Conservation (phyloP, 1,140 invertebrate species). For the Bombus ignitus region DNA sequence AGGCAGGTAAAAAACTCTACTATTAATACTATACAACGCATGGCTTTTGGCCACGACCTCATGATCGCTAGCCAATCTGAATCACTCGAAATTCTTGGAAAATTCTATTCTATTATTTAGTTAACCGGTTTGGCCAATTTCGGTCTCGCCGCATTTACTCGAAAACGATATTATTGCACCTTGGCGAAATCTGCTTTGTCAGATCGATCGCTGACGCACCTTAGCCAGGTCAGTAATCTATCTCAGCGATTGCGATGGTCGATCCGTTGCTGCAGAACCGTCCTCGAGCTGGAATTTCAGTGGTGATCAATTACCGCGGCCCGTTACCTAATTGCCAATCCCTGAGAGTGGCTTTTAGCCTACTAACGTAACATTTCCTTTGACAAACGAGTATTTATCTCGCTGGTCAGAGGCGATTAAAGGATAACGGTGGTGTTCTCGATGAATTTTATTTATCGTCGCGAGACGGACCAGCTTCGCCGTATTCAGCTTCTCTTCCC, state of each 20-base stretch:
- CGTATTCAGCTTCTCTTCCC: too few species aligned
- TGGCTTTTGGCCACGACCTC: too few species aligned
- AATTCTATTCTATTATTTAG: too few species aligned
- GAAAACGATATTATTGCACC: not conserved
- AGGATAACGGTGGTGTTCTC: not conserved
- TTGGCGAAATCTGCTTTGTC: conserved; percentile 12
- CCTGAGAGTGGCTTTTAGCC: conserved; percentile 40
- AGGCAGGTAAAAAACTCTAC: too few species aligned
- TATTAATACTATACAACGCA: too few species aligned
- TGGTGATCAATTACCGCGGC: conserved; percentile 33
- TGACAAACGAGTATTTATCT: conserved; percentile 23
- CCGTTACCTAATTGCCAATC: conserved; percentile 42
- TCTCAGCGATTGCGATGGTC: conserved; percentile 4
- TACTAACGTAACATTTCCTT: conserved; percentile 36
- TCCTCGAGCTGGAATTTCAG: conserved; percentile 50
- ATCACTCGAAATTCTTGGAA: too few species aligned
- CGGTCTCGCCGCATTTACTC: too few species aligned
- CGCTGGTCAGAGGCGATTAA: not conserved
- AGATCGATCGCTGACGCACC: conserved; percentile 25
- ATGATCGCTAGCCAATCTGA: too few species aligned
- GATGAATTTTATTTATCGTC: conserved; percentile 4
- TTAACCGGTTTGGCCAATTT: too few species aligned
- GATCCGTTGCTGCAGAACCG: conserved; percentile 1
- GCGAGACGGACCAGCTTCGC: too few species aligned
- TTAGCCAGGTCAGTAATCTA: conserved; percentile 13